Conservation (phyloP, 2,797 vertebrate genomes). For the Rhyacichthys aspro region DNA sequence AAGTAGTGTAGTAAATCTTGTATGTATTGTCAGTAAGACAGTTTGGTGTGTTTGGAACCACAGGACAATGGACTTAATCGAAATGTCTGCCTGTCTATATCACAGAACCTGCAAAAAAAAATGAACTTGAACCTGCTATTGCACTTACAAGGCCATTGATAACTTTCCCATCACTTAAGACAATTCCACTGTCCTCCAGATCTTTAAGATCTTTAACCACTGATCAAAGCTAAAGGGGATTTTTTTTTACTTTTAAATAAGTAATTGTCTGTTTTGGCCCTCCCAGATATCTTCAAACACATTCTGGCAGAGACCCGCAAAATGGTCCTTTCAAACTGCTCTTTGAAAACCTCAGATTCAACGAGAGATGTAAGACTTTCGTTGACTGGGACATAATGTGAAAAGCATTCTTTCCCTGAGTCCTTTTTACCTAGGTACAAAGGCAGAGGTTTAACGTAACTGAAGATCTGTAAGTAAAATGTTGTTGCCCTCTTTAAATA, state of each 20-base stretch:
- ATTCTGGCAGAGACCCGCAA: no score
- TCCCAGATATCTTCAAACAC: constrained; percentile 15
- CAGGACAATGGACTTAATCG: background rate
- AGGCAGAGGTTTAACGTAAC: no score
- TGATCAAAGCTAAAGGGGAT: background rate
- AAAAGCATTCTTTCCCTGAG: constrained; percentile 30
- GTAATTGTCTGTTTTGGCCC: constrained; percentile 9
- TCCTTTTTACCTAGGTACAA: constrained; percentile 16
- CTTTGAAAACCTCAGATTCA: no score
- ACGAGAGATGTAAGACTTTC: constrained; percentile 17
- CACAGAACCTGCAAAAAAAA: constrained; percentile 21
- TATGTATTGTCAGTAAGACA: constrained; percentile 2
- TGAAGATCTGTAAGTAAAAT: no score
- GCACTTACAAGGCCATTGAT: constrained; percentile 13
- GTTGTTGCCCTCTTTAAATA: constrained; percentile 13
- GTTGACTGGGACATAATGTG: constrained; percentile 31
- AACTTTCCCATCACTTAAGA: constrained; percentile 2
- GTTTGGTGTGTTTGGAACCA: background rate
- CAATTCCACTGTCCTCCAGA: constrained; percentile 15
- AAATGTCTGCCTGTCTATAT: constrained; percentile 9
- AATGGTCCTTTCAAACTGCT: no score
- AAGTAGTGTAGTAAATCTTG: constrained; percentile 1
- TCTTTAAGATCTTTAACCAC: constrained; percentile 24
- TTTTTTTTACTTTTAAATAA: constrained; percentile 4
- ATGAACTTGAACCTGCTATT: constrained; percentile 10